Percentiles rank a stretch among this genome's conserved stretches.
These are phyloP conservation scores for Deilephila porcellus DNA, from an alignment of 2,888 invertebrate genomes.

Conservation along the genomic window DNA sequence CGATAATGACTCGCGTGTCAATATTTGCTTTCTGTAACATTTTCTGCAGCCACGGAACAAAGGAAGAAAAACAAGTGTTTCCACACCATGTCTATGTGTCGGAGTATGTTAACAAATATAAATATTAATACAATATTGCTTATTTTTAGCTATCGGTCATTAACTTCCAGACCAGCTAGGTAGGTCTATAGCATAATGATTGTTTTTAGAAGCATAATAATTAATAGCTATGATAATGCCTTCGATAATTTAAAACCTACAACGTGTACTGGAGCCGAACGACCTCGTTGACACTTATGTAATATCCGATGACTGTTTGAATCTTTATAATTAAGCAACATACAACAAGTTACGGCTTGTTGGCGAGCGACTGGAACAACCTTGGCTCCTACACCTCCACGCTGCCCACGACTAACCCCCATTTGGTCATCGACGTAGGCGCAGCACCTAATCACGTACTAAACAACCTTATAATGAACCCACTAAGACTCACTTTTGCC, in stretches of 20 bases:
- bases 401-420: constrained; percentile 81
- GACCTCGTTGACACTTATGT: constrained; percentile 43
- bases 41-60: constrained; percentile 55
- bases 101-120: constrained; percentile 8
- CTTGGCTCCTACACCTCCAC: constrained; percentile 82
- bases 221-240: no score
- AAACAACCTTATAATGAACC: constrained; percentile 79
- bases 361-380: constrained; percentile 78
- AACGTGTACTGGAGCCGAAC: constrained; percentile 27
- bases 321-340: constrained; percentile 78
- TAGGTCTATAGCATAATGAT: neutral
- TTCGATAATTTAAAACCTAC: neutral
- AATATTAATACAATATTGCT: neutral
- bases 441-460: constrained; percentile 74
- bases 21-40: constrained; percentile 70
- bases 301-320: constrained; percentile 60
- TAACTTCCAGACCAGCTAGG: neutral
- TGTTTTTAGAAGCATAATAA: no score
- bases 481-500: constrained; percentile 71
- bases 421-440: constrained; percentile 82
- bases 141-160: constrained; percentile 3
- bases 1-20: constrained; percentile 75
- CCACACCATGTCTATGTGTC: constrained; percentile 35
- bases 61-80: constrained; percentile 51
- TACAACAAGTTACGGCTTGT: constrained; percentile 72